A percentile compares a stretch with the other conserved stretches of the same genome.
Evolutionary conservation across 1,140 invertebrate species (phyloP).

Genomic region (Aphis gossypii): DNA sequence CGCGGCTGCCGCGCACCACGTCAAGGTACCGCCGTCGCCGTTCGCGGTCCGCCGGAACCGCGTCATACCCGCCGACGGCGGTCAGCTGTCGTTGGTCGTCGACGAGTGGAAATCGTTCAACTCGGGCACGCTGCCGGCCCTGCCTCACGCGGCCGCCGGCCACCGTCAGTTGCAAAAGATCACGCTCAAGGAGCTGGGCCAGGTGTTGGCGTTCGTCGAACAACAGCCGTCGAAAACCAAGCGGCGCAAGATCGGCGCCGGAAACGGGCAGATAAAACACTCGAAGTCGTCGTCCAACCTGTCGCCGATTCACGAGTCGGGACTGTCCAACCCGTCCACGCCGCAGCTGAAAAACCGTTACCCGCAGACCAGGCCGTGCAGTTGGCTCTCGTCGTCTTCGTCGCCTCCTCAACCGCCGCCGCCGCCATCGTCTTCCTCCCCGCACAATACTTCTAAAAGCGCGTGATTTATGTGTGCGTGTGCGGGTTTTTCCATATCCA

Average conservation of each 20-base stretch:
- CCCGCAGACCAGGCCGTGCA: conserved; percentile 40
- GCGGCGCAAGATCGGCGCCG: conserved; percentile 65
- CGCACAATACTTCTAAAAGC: conserved; percentile 29
- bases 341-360: conserved; percentile 60
- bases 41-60: conserved; percentile 57
- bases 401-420: not conserved
- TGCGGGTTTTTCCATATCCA: not conserved
- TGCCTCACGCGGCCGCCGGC: conserved; percentile 66
- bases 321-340: conserved; percentile 72
- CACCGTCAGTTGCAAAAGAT: conserved; percentile 63
- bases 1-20: conserved; percentile 1
- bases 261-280: conserved; percentile 67
- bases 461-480: not conserved
- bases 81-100: conserved; percentile 47
- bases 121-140: conserved; percentile 64
- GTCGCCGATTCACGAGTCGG: conserved; percentile 76
- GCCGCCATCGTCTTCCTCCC: not conserved
- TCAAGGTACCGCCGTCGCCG: conserved; percentile 48
- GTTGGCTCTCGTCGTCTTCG: conserved; percentile 30
- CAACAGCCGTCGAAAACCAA: conserved; percentile 59
- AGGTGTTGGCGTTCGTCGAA: conserved; percentile 64
- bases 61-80: conserved; percentile 57
- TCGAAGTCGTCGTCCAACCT: conserved; percentile 66
- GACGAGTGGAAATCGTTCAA: conserved; percentile 51
- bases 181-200: conserved; percentile 66